Conservation (phyloP, 2,113 vertebrate genomes). For the Sarotherodon lohbergeri region DNA sequence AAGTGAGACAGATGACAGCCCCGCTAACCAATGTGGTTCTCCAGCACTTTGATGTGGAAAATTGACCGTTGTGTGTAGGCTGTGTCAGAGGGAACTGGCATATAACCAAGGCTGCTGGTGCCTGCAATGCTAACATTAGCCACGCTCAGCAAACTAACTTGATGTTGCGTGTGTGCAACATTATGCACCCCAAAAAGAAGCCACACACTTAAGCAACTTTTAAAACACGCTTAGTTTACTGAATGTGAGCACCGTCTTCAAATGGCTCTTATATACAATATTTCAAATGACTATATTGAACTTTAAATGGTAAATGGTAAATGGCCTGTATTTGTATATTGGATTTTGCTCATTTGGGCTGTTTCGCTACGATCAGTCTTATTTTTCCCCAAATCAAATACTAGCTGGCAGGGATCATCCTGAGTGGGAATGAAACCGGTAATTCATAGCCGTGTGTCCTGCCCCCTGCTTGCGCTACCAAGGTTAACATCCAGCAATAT, state of each 20-base stretch:
- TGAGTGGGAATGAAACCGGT: background rate
- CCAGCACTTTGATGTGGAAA: background rate
- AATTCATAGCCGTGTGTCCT: background rate
- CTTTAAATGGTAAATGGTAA: no score
- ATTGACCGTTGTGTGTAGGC: background rate
- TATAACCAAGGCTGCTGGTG: background rate
- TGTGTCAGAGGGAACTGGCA: background rate
- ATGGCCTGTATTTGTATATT: background rate
- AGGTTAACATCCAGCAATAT: background rate
- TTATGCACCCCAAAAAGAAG: background rate
- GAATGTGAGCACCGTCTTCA: background rate
- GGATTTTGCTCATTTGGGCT: background rate
- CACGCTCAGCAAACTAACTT: background rate
- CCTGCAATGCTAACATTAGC: background rate
- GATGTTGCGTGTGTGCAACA: background rate
- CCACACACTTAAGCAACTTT: background rate
- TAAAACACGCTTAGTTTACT: background rate
- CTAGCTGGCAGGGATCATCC: background rate
- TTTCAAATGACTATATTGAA: background rate
- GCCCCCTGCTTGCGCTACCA: background rate
- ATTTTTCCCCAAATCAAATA: background rate
- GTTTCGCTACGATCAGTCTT: background rate
- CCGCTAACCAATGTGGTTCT: background rate
- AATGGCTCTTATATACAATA: background rate
- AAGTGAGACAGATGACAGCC: background rate